phyloP scores from a whole-genome alignment of 2,113 vertebrate species.

The Hoplias malabaricus region DNA sequence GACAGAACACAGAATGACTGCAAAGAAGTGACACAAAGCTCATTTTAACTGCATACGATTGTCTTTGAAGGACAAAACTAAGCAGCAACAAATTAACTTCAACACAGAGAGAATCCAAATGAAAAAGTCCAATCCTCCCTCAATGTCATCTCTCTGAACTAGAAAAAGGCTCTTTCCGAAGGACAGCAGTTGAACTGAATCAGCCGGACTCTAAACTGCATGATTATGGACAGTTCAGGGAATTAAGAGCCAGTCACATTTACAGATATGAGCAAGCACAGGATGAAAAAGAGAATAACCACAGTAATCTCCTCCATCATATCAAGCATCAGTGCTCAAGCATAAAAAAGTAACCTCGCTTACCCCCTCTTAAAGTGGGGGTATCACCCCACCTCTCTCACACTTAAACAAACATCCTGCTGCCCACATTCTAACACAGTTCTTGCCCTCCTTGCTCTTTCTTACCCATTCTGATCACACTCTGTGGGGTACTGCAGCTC shows the following conservation, averaged over 20 bases:
- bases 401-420: neutral
- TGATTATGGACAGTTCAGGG: neutral
- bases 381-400: neutral
- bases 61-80: neutral
- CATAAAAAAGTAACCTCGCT: neutral
- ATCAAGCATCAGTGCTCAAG: neutral
- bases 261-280: neutral
- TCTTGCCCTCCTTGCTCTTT: slow-evolving; percentile 7
- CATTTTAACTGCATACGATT: neutral
- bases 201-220: neutral
- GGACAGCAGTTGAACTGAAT: neutral
- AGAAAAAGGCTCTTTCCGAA: neutral
- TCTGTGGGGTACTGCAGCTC: slow-evolving; percentile 63
- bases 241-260: neutral
- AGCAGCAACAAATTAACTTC: neutral
- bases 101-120: neutral
- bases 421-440: neutral
- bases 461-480: slow-evolving; percentile 71
- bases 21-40: neutral
- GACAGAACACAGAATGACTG: neutral
- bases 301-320: neutral
- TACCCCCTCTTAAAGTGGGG: neutral
- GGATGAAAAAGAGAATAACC: neutral
- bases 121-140: neutral
- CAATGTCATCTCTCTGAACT: neutral